A percentile compares a stretch with the other conserved stretches of the same genome.
Conservation (phyloP, 2,888 invertebrate species). For the Neocrepidodera transversa region DNA sequence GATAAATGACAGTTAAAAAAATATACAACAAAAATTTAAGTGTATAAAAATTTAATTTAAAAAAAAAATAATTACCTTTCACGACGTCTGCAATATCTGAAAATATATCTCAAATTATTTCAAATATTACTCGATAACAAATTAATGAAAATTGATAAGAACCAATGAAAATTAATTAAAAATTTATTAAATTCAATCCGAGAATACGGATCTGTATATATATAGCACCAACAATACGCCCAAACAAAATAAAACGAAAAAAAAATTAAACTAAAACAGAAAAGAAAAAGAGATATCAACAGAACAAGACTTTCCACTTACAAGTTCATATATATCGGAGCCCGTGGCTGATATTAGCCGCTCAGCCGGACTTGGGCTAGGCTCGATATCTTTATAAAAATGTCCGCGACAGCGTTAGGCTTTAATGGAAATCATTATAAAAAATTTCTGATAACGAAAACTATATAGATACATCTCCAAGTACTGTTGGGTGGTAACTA, state of each 20-base stretch:
- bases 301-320: constrained; percentile 56
- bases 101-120: constrained; percentile 10
- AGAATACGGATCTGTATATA: too few relatives aligned
- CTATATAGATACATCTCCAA: too few relatives aligned
- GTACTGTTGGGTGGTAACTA: too few relatives aligned
- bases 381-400: constrained; percentile 55
- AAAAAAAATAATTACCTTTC: constrained; percentile 12
- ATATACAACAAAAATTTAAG: too few relatives aligned
- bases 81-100: constrained; percentile 16
- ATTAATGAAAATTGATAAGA: too few relatives aligned
- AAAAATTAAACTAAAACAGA: constrained; percentile 53
- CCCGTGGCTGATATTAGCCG: constrained; percentile 44
- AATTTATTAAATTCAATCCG: too few relatives aligned
- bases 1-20: too few relatives aligned
- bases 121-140: too few relatives aligned
- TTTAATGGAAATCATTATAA: constrained; percentile 57
- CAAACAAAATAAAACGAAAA: constrained; percentile 45
- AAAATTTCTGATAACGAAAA: constrained; percentile 38
- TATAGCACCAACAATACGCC: too few relatives aligned
- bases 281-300: too few relatives aligned
- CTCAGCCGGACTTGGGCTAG: constrained; percentile 52
- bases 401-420: constrained; percentile 55
- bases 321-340: constrained; percentile 51
- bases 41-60: constrained; percentile 1
- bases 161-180: too few relatives aligned